These are phyloP conservation scores for Camarhynchus parvulus DNA, from an alignment of 2,113 vertebrate species.

Conservation along the genomic window DNA sequence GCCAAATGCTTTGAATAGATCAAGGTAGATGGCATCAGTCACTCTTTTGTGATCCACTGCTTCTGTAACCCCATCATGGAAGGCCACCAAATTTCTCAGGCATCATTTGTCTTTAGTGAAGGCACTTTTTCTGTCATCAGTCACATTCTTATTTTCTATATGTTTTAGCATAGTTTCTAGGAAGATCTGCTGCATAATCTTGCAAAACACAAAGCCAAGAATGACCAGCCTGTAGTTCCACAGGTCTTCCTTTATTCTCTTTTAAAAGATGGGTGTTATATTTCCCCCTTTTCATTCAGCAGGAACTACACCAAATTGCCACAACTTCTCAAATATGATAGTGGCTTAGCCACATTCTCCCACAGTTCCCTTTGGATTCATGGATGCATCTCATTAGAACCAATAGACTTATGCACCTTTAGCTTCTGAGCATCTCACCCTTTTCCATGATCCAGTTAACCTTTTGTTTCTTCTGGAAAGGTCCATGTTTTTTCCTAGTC, in stretches of 20 bases:
- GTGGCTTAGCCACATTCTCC: neutral
- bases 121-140: neutral
- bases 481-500: neutral
- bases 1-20: neutral
- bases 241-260: neutral
- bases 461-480: neutral
- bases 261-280: neutral
- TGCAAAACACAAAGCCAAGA: neutral
- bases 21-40: neutral
- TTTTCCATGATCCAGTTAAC: neutral
- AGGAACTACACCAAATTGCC: neutral
- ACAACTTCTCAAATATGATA: neutral
- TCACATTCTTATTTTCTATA: neutral
- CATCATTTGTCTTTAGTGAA: neutral
- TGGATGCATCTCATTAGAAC: neutral
- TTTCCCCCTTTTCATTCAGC: neutral
- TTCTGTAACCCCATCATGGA: neutral
- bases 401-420: rapidly evolving
- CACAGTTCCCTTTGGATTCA: neutral
- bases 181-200: neutral
- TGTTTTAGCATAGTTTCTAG: neutral
- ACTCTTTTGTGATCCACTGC: neutral
- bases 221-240: neutral
- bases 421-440: neutral
- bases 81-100: neutral